Conservation (phyloP, 2,888 invertebrate genomes). For the Ophonus ardosiacus region DNA sequence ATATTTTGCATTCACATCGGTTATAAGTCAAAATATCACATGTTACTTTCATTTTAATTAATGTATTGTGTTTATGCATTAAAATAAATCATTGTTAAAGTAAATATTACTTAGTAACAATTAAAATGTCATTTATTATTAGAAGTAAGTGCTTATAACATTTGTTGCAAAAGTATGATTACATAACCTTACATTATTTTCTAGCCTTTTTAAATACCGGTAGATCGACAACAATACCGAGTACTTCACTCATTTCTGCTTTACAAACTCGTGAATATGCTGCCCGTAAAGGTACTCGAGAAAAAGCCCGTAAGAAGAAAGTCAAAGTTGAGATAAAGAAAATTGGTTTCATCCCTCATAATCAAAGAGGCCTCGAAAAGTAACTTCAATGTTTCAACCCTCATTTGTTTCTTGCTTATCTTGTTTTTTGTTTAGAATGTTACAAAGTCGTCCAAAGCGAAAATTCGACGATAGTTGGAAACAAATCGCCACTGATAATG, state of each 20-base stretch:
- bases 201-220: not conserved
- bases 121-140: constrained; percentile 46
- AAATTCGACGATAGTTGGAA: constrained; percentile 81
- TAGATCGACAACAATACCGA: constrained; percentile 29
- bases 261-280: constrained; percentile 78
- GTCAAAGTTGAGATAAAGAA: constrained; percentile 87
- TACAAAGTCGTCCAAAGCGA: constrained; percentile 75
- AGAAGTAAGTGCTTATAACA: constrained; percentile 1
- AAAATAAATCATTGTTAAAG: not conserved
- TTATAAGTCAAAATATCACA: not conserved
- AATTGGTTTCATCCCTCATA: constrained; percentile 86
- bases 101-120: not conserved
- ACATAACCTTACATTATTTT: constrained; percentile 43
- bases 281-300: constrained; percentile 90
- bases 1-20: not conserved
- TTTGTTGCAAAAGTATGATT: not conserved
- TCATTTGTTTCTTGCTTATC: constrained; percentile 12
- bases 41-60: not conserved
- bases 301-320: constrained; percentile 82
- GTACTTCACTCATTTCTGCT: constrained; percentile 16
- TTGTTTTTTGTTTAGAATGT: constrained; percentile 71
- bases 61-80: not conserved
- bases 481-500: constrained; percentile 81
- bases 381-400: constrained; percentile 70
- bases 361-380: constrained; percentile 80